phyloP scores from a whole-genome alignment of 2,888 invertebrate species.

The Drosophila ustulata region DNA sequence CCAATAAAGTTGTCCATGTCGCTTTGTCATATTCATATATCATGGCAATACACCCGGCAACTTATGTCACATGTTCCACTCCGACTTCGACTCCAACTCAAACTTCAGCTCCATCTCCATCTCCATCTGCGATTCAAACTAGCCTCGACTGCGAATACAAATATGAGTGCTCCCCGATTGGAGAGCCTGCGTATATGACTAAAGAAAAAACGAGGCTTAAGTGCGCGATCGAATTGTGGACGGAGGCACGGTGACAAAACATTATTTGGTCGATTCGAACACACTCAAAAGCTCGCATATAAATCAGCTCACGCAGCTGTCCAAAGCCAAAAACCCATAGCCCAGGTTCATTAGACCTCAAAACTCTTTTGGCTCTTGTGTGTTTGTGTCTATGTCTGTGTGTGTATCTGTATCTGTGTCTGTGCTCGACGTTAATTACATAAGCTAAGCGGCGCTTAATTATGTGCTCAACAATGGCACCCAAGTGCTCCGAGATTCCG shows the following conservation, averaged over 20 bases:
- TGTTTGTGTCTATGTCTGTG: conserved; percentile 18
- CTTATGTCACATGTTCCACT: conserved; percentile 72
- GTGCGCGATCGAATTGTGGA: conserved; percentile 70
- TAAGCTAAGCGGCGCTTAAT: conserved; percentile 79
- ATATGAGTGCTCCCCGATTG: conserved; percentile 53
- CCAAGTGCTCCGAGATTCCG: conserved; percentile 59
- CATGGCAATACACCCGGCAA: conserved; percentile 73
- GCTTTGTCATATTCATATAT: conserved; percentile 81
- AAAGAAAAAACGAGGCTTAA: conserved; percentile 53
- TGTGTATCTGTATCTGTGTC: conserved; percentile 11
- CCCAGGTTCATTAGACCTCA: conserved; percentile 71
- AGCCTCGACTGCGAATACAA: conserved; percentile 33
- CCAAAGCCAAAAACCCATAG: conserved; percentile 18
- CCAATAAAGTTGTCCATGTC: conserved; percentile 80
- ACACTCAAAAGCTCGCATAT: conserved; percentile 67
- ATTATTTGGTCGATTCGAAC: conserved; percentile 57
- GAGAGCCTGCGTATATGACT: conserved; percentile 54
- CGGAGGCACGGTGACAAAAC: conserved; percentile 74
- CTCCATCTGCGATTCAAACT: conserved; percentile 9
- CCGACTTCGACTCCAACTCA: conserved; percentile 16
- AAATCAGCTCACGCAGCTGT: conserved; percentile 74
- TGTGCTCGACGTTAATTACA: conserved; percentile 68
- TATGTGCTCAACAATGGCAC: conserved; percentile 75
- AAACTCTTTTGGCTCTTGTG: conserved; percentile 29
- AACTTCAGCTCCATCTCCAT: conserved; percentile 12